Evolutionary conservation across 2,888 invertebrate genomes (phyloP).

Genomic region (Agrilus mali): DNA sequence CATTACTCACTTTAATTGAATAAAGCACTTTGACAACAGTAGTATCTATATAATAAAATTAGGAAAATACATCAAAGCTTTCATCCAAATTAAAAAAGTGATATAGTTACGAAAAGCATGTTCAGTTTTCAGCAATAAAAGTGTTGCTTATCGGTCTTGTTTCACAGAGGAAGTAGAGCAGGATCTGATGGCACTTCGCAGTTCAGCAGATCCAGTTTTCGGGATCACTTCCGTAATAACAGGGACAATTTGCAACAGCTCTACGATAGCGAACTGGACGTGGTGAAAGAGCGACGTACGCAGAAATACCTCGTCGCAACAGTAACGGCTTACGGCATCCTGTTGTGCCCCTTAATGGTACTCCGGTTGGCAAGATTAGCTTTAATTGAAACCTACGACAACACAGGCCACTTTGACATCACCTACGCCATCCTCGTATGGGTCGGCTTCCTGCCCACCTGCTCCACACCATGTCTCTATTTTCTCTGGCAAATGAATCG

Average conservation of each 20-base stretch:
- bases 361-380: constrained; percentile 47
- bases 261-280: constrained; percentile 43
- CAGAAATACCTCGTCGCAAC: constrained; percentile 55
- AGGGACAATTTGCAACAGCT: constrained; percentile 34
- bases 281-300: constrained; percentile 48
- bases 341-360: constrained; percentile 53
- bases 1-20: too few relatives aligned
- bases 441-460: constrained; percentile 56
- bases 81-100: too few relatives aligned
- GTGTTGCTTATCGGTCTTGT: background rate
- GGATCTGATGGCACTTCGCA: constrained; percentile 26
- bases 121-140: background rate
- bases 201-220: constrained; percentile 23
- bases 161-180: constrained; percentile 21
- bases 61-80: too few relatives aligned
- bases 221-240: constrained; percentile 17
- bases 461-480: constrained; percentile 52
- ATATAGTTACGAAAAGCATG: background rate
- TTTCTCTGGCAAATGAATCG: constrained; percentile 51
- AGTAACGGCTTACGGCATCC: constrained; percentile 51
- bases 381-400: constrained; percentile 55
- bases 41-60: too few relatives aligned
- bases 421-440: constrained; percentile 56
- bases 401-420: constrained; percentile 52
- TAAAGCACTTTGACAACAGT: too few relatives aligned